Evolutionary conservation across 2,888 invertebrate species (phyloP), one percentile per base, ranked within the genome.

Genomic region (Netelia fuscicornis): DNA sequence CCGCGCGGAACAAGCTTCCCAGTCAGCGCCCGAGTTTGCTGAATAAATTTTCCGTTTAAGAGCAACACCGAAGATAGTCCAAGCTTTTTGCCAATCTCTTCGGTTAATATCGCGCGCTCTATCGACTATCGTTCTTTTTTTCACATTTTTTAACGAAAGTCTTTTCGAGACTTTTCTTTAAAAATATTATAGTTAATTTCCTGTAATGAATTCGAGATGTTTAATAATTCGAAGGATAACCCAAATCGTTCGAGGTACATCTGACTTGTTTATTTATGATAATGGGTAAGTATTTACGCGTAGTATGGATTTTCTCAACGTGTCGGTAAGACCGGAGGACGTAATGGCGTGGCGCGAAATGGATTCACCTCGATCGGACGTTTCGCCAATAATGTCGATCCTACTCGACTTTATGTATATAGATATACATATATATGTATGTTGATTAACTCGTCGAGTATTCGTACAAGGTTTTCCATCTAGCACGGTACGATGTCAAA

Each of bases 381-480:
- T 81, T 81, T 81, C 48, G 67, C 75, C 81, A 81, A 81, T 76
- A 81, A 81, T 44, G 81, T 76, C 81, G 76, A 76, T 79, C 64
- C 79, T 71, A 60, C 65, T 42, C 80, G 20, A 23, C 67, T 52
- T 80, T 20, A 48, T 65, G 37, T 37, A 30, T n/a, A 65, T 65
- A 48, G 42, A 25, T n/a, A 37, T 13, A 42, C 0, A n/a, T 48
- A 48, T 48, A 48, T 48, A 48, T 48, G 3, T 48, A 3, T 48
- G 13, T 48, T 48, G 13, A 6, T 2, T 13, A 48, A 13, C 48
- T 48, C 13, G 10, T 13, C 48, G 10, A 48, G 6, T 37, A 37
- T 37, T 6, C 37, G 37, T 37, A 37, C 37, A 37, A 37, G 37
- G 37, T 6, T 1, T 37, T 37, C 37, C 37, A 37, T 37, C 6